Percentiles rank a stretch among this genome's conserved stretches.
phyloP scores from a whole-genome alignment of 2,113 vertebrate genomes.

The Addax nasomaculatus region DNA sequence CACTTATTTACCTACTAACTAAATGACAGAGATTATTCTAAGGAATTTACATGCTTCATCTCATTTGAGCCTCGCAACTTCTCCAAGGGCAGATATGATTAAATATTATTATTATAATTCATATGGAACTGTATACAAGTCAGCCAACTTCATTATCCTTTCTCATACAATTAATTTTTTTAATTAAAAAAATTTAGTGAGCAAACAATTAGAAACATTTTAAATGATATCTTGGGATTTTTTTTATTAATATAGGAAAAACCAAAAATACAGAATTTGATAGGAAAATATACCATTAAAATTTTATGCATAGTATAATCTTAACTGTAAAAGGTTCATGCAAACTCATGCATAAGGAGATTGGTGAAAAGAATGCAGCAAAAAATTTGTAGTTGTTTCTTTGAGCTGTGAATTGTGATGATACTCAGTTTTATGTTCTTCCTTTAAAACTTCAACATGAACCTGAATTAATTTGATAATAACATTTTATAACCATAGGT shows the following conservation, averaged over 20 bases:
- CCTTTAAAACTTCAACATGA: background rate
- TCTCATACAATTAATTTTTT: background rate
- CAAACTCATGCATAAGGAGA: background rate
- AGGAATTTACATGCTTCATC: background rate
- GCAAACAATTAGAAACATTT: background rate
- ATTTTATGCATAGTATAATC: background rate
- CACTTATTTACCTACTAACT: background rate
- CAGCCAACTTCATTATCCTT: background rate
- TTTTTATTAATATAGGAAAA: background rate
- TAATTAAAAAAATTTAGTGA: background rate
- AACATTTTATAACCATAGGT: background rate
- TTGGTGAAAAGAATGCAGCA: background rate
- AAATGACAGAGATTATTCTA: background rate
- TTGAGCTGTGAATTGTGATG: background rate
- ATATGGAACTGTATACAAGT: background rate
- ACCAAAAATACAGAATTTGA: background rate
- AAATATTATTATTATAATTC: background rate
- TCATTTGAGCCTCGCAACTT: background rate
- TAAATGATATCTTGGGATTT: background rate
- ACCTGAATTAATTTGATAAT: background rate
- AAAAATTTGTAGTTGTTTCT: background rate
- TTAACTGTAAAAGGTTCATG: background rate
- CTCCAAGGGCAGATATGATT: background rate
- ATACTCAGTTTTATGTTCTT: background rate
- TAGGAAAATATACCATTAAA: background rate